Evolutionary conservation across 2,797 vertebrate genomes (phyloP).

Genomic region (Xenops minutus): DNA sequence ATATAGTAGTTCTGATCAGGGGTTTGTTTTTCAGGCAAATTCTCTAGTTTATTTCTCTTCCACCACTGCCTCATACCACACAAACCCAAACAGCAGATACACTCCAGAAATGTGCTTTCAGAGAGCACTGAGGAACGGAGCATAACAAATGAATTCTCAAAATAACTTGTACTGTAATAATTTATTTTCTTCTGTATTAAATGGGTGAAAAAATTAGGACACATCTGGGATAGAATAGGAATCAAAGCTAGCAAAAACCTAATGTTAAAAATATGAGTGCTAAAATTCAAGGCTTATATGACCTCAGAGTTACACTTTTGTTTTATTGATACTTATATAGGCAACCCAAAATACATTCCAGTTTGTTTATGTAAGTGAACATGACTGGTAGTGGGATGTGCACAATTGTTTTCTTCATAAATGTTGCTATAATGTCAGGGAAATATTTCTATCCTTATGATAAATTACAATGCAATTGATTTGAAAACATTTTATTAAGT

Average conservation of each 20-base stretch:
- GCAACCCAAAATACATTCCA: neutral
- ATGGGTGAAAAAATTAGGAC: neutral
- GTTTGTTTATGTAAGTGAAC: neutral
- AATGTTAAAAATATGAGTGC: neutral
- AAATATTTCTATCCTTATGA: neutral
- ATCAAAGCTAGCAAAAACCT: neutral
- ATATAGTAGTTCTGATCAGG: neutral
- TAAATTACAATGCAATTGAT: neutral
- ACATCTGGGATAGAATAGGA: neutral
- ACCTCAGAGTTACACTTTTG: neutral
- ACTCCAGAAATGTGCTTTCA: neutral
- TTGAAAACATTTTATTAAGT: neutral
- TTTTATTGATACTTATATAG: neutral
- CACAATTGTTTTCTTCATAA: neutral
- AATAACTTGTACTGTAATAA: neutral
- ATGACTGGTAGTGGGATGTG: neutral
- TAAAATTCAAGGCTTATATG: neutral
- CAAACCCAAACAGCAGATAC: neutral
- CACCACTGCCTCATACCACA: neutral
- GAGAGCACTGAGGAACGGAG: neutral
- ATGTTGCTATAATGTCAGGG: neutral
- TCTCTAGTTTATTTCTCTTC: neutral
- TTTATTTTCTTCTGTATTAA: neutral
- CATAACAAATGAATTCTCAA: neutral
- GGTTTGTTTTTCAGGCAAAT: neutral